A percentile compares a stretch with the other conserved stretches of the same genome.
Evolutionary conservation across 2,113 vertebrate genomes (phyloP).

Genomic region (Hystrix brachyura): DNA sequence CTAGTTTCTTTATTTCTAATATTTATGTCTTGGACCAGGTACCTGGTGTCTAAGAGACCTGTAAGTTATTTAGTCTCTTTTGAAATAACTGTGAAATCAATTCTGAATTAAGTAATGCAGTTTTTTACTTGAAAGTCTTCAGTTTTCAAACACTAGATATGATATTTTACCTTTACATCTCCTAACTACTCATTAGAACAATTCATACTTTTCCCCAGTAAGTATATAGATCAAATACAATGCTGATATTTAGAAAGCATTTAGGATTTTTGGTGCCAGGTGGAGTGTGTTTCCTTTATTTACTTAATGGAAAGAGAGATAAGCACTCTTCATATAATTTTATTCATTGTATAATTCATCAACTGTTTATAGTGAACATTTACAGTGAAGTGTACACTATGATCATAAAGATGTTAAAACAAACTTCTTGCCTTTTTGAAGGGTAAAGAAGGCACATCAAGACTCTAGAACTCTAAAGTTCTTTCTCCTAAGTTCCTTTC

Average conservation of each 20-base stretch:
- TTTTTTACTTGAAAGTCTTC: conserved; percentile 54
- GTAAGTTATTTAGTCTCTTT: neutral
- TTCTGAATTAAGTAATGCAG: neutral
- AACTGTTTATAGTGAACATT: conserved; percentile 27
- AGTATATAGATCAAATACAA: neutral
- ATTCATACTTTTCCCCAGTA: neutral
- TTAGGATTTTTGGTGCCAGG: conserved; percentile 16
- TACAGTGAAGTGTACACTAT: neutral
- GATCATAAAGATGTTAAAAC: conserved; percentile 44
- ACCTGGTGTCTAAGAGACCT: neutral
- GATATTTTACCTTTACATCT: neutral
- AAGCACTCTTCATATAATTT: conserved; percentile 29
- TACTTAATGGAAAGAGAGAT: conserved; percentile 26
- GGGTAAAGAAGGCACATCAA: neutral
- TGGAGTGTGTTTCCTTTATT: neutral
- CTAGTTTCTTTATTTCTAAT: conserved; percentile 42
- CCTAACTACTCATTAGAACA: neutral
- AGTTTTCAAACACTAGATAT: conserved; percentile 44
- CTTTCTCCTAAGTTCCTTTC: conserved; percentile 14
- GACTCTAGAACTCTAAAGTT: neutral
- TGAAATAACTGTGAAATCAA: conserved; percentile 24
- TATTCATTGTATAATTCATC: conserved; percentile 17
- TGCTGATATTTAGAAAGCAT: conserved; percentile 35
- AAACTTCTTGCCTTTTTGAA: conserved; percentile 38
- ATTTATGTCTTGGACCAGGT: conserved; percentile 21